A percentile compares a stretch with the other conserved stretches of the same genome.
Conservation (phyloP, 2,888 invertebrate species). For the Macrostomum cliftonense region DNA sequence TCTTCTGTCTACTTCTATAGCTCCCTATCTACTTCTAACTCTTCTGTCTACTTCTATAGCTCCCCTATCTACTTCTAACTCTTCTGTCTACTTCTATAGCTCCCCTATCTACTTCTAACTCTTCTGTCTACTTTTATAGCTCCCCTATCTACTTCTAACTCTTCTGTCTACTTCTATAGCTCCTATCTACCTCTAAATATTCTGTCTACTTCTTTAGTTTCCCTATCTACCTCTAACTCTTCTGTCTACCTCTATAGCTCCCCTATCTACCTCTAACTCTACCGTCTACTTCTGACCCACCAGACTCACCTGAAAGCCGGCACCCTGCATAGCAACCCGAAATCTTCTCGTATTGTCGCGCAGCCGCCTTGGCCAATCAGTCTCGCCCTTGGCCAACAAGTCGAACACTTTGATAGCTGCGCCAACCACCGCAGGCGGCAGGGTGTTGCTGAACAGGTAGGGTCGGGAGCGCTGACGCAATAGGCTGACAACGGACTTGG, state of each 20-base stretch:
- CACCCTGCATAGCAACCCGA: slow-evolving; percentile 51
- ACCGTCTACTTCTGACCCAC: no score
- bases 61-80: no score
- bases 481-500: slow-evolving; percentile 54
- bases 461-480: slow-evolving; percentile 64
- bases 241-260: not conserved
- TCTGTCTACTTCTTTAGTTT: not conserved
- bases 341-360: slow-evolving; percentile 55
- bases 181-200: no score
- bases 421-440: slow-evolving; percentile 68
- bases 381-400: not conserved
- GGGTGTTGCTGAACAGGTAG: slow-evolving; percentile 70
- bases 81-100: not conserved
- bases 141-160: no score
- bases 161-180: no score
- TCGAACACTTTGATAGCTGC: slow-evolving; percentile 52
- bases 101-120: not conserved
- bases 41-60: no score
- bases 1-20: not conserved
- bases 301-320: slow-evolving; percentile 56
- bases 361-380: slow-evolving; percentile 49
- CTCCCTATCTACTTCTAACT: no score
- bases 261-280: not conserved
- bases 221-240: not conserved
- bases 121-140: no score